Evolutionary conservation across 2,888 invertebrate genomes (phyloP), one percentile per base, ranked within the genome.

Genomic region (Pristionchus arcanus): DNA sequence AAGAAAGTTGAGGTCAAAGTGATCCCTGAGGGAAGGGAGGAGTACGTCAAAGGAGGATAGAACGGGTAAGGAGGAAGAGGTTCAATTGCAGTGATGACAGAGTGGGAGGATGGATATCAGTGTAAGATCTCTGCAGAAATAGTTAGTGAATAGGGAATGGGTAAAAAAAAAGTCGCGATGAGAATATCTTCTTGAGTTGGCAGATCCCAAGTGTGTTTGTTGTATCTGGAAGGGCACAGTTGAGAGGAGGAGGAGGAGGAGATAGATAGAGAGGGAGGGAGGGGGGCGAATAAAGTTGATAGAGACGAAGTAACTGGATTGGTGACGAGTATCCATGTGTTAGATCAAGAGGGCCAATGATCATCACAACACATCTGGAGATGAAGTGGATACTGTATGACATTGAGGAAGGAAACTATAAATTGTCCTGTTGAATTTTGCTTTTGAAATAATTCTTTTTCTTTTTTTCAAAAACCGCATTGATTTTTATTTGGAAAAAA

Each of bases 171-270:
- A 71, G 31, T 31, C 2, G 31, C 71, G 34, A 1, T 71, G 71
- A 34, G 71, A 71, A 71, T 71, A 71, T 71, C 71, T 68, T 68
- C 68, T 49, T 34, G 71, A 71, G 71, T 71, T 77, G 77, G 77
- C 77, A 77, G 77, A 77, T 77, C 84, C 59, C 84, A 53, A 55
- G 55, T 59, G 42, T 81, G 84, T 84, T 84, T 84, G 84, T 84
- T 84, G 55, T 84, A 84, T 84, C 42, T 31, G 28, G 55, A 59
- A 84, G 84, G 55, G 84, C 31, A 59, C 31, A 59, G 71, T 28
- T 28, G 84, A 84, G 31, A 84, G 21, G 42, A 84, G 84, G 84
- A 25, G 83, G 55, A 31, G 21, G 74, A 34, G 55, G 31, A 71
- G 11, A 25, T 4, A 71, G 71, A 31, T 71, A 15, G 71, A 71